Evolutionary conservation across 1,140 invertebrate species (phyloP).

Genomic region (Orius laevigatus): DNA sequence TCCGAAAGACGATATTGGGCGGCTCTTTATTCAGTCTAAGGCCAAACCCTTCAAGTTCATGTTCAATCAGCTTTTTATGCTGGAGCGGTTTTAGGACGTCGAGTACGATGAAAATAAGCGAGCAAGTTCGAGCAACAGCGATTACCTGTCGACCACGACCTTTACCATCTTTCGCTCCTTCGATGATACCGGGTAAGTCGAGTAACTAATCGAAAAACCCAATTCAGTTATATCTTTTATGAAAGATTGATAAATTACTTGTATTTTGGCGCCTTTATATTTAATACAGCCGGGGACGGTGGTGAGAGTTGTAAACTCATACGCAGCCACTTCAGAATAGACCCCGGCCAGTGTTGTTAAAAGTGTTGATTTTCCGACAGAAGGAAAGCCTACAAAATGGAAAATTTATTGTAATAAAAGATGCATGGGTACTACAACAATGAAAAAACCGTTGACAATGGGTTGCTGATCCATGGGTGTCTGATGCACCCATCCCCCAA

Average conservation of each 20-base stretch:
- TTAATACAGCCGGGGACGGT: conserved; percentile 99
- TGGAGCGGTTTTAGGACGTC: conserved; percentile 94
- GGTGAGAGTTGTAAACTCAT: conserved; percentile 98
- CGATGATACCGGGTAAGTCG: conserved; percentile 99
- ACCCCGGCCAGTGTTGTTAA: conserved; percentile 94
- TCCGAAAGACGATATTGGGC: conserved; percentile 90
- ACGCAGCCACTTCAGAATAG: conserved; percentile 98
- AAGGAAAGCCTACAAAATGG: conserved; percentile 71
- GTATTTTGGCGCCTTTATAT: conserved; percentile 99
- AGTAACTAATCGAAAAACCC: conserved; percentile 47
- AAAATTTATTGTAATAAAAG: not conserved
- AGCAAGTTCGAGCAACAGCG: conserved; percentile 95
- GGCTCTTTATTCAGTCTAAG: conserved; percentile 91
- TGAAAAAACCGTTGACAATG: no score
- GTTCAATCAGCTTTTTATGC: conserved; percentile 91
- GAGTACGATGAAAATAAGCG: conserved; percentile 93
- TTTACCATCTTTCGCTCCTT: conserved; percentile 99
- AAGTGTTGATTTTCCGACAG: conserved; percentile 96
- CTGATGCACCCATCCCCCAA: no score
- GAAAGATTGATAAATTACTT: conserved; percentile 36
- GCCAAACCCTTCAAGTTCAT: conserved; percentile 98
- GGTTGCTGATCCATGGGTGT: no score
- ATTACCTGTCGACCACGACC: conserved; percentile 98
- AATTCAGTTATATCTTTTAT: not conserved
- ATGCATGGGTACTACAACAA: no score